Base-by-base conservation (phyloP, 2,797 vertebrate genomes). In the Argentina silus region DNA sequence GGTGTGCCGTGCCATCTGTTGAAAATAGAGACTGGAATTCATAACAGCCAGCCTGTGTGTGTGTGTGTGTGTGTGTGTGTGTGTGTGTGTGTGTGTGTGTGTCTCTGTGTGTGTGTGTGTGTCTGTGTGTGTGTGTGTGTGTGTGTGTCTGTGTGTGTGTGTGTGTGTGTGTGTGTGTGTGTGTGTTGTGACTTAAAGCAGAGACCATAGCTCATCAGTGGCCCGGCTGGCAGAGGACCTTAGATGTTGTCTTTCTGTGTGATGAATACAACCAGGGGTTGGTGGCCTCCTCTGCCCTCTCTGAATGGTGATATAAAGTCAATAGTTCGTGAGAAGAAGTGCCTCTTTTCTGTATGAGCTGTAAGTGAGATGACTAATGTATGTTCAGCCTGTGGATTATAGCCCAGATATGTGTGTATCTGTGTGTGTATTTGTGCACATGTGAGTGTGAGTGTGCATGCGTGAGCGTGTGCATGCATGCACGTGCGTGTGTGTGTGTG, bases 111-210 rank as follows among this genome's bases (percentile, higher is more conserved):
- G 67, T 71, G 23, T 69, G 81, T 72, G 67, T 78, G 76, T 59
- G 64, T 85, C 79, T 84, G 79, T 77, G 78, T 80, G 73, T 76
- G 62, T 56, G 77, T 78, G 78, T 19, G 53, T 76, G 48, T 50
- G 48, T 50, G 48, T 50, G 48, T 50, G 48, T 50, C 1, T 50
- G 48, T 50, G 48, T 36, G 14, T 60, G 14, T 36, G 23, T 50
- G 48, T 50, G 48, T 50, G 48, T 50, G 48, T 50, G 48, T 50
- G 48, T 50, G 48, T 50, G 48, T 36, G 14, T 60, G 14, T 36
- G 23, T 15, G 21, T 11, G 7, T 11, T 60, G 57, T 14, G 57
- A 60, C 27, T 36, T 4, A 14, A 36, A 15, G 57, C 6, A 60
- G 23, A 60, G 19, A 23, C 23, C 57, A 2, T 60, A 27, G 57